Percentiles rank a stretch among this genome's conserved stretches.
Evolutionary conservation across 2,888 invertebrate species (phyloP).

Genomic region (Andrena trimmerana): DNA sequence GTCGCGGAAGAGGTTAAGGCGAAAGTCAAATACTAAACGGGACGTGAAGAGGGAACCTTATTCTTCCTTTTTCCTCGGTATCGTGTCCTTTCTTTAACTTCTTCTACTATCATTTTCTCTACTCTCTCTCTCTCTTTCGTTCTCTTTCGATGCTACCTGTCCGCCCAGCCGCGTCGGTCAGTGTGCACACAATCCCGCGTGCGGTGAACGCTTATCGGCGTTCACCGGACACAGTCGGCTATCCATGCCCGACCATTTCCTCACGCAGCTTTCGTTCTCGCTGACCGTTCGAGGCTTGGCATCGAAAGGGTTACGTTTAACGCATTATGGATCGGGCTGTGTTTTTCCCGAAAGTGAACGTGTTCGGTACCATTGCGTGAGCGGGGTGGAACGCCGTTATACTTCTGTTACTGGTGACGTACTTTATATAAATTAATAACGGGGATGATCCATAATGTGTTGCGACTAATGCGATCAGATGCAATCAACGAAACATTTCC

Average conservation of each 20-base stretch:
- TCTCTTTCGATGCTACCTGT: background rate
- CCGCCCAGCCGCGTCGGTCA: background rate
- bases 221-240: background rate
- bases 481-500: background rate
- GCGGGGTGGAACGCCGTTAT: background rate
- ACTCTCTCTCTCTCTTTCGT: background rate
- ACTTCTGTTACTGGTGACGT: slow-evolving; percentile 1
- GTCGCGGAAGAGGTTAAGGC: slow-evolving; percentile 95
- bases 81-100: background rate
- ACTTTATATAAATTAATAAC: slow-evolving; percentile 1
- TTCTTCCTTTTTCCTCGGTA: background rate
- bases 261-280: background rate
- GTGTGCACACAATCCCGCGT: background rate
- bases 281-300: background rate
- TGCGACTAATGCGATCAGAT: slow-evolving; percentile 2
- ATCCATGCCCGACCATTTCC: background rate
- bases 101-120: background rate
- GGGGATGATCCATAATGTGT: slow-evolving; percentile 23
- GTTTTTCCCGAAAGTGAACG: background rate
- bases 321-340: slow-evolving; percentile 4
- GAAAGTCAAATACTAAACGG: slow-evolving; percentile 88
- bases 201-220: background rate
- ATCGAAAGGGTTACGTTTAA: background rate
- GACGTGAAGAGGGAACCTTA: background rate
- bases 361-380: too few species aligned